Conservation (phyloP, 1,140 invertebrate genomes). For the Proctacanthus coquilletti region DNA sequence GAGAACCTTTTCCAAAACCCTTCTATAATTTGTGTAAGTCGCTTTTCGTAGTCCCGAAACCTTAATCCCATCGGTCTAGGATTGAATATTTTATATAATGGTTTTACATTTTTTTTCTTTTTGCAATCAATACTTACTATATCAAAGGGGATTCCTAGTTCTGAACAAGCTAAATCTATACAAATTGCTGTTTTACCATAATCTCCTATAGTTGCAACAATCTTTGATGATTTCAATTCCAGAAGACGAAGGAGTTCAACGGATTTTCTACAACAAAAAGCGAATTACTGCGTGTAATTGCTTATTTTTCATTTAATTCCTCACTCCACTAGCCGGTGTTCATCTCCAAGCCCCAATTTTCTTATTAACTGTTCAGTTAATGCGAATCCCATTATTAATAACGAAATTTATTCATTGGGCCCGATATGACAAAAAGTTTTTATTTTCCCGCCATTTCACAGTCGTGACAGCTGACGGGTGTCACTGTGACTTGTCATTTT, state of each 20-base stretch:
- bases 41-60: slow-evolving; percentile 26
- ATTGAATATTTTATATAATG: neutral
- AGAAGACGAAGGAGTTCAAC: slow-evolving; percentile 20
- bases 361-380: slow-evolving; percentile 21
- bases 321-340: slow-evolving; percentile 19
- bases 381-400: too few relatives aligned
- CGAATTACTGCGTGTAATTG: neutral
- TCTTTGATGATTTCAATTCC: slow-evolving; percentile 22
- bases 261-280: slow-evolving; percentile 15
- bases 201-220: slow-evolving; percentile 22
- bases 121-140: slow-evolving; percentile 9
- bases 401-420: too few relatives aligned
- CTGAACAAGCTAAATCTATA: slow-evolving; percentile 15
- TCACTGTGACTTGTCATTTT: too few relatives aligned
- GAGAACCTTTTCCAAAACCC: slow-evolving; percentile 29
- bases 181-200: slow-evolving; percentile 26
- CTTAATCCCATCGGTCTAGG: slow-evolving; percentile 26
- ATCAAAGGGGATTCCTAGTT: slow-evolving; percentile 18
- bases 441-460: too few relatives aligned
- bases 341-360: slow-evolving; percentile 22
- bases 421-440: too few relatives aligned
- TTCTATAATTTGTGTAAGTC: slow-evolving; percentile 27
- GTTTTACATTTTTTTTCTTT: neutral
- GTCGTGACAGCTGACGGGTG: too few relatives aligned
- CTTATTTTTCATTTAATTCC: slow-evolving; percentile 1